Conservation (phyloP, 2,113 vertebrate genomes). For the Apteryx mantelli region DNA sequence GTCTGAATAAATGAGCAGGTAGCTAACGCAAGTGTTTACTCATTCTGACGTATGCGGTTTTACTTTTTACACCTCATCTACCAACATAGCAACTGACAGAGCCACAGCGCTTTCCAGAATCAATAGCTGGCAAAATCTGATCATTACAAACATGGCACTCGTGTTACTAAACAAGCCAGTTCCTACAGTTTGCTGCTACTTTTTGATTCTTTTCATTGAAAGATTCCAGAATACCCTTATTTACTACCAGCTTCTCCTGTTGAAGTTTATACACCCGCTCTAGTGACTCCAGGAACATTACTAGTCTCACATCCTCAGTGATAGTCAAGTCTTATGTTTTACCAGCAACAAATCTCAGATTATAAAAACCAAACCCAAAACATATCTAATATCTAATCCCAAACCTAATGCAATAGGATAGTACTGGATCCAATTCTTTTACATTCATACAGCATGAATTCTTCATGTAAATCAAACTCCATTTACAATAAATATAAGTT, state of each 20-base stretch:
- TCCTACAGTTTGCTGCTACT: neutral
- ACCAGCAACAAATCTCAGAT: neutral
- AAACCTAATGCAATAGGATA: neutral
- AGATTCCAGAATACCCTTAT: neutral
- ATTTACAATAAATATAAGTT: neutral
- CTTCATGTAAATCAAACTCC: neutral
- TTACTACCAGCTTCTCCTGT: neutral
- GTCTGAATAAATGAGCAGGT: neutral
- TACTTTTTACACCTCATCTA: neutral
- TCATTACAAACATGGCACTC: neutral
- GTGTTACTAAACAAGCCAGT: neutral
- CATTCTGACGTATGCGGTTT: neutral
- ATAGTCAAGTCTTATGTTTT: neutral
- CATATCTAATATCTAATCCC: neutral
- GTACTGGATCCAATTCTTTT: neutral
- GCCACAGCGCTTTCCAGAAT: neutral
- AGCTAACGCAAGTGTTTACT: neutral
- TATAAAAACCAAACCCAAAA: neutral
- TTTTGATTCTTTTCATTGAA: neutral
- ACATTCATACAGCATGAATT: neutral
- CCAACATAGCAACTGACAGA: neutral
- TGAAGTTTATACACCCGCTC: rapidly evolving
- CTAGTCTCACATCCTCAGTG: neutral
- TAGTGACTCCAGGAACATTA: neutral
- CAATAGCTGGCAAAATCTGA: neutral